phyloP scores from a whole-genome alignment of 1,140 invertebrate species.

The Heterodera carotae region DNA sequence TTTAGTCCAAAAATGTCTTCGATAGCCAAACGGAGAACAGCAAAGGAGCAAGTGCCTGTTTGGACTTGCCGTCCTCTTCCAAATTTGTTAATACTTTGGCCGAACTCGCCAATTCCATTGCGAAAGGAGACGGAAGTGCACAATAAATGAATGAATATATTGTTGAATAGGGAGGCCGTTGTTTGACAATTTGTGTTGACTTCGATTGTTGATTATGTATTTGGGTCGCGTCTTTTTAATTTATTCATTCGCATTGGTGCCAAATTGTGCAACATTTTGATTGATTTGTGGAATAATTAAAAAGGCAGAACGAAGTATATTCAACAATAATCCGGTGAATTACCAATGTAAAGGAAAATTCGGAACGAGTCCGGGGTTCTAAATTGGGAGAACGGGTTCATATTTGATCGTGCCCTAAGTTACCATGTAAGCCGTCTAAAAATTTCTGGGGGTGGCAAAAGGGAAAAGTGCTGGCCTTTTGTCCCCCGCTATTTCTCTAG shows the following conservation, averaged over 20 bases:
- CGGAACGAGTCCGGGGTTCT: too few relatives aligned
- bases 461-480: too few relatives aligned
- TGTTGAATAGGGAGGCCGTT: not conserved
- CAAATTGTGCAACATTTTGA: slow-evolving; percentile 3
- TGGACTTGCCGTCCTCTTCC: not conserved
- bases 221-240: not conserved
- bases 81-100: not conserved
- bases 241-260: not conserved
- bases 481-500: too few relatives aligned
- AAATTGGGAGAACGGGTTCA: too few relatives aligned
- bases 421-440: too few relatives aligned
- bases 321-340: too few relatives aligned
- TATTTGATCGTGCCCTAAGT: too few relatives aligned
- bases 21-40: not conserved
- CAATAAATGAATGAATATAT: too few relatives aligned
- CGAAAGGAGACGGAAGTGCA: not conserved
- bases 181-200: not conserved
- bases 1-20: not conserved
- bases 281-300: not conserved
- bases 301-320: too few relatives aligned
- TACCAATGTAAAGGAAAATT: too few relatives aligned
- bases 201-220: not conserved
- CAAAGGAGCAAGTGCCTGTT: not conserved
- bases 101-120: not conserved
- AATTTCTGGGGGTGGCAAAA: too few relatives aligned